These are phyloP conservation scores for Sinopyrophorus schimmeli DNA, from an alignment of 2,888 invertebrate genomes.

Conservation along the genomic window DNA sequence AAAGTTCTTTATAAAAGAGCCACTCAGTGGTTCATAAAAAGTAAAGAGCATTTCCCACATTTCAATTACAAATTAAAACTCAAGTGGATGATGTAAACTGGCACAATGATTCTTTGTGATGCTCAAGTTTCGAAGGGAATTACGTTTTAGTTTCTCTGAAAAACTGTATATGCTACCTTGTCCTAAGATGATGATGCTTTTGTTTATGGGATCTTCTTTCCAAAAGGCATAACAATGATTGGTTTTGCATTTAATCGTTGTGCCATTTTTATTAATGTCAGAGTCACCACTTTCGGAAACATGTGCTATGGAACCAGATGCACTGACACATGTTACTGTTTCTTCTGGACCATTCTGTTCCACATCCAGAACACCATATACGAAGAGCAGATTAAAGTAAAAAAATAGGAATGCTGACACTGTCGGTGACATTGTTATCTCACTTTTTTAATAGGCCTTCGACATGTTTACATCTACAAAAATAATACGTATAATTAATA, in stretches of 20 bases:
- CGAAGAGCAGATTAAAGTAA: slow-evolving; percentile 9
- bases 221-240: slow-evolving; percentile 71
- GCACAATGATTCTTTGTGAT: no score
- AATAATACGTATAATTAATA: no score
- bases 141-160: no score
- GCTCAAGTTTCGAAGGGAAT: no score
- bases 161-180: no score
- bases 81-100: no score
- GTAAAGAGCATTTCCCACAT: slow-evolving; percentile 12
- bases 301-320: slow-evolving; percentile 42
- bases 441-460: no score
- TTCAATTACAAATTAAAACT: no score
- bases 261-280: slow-evolving; percentile 35
- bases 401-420: slow-evolving; percentile 14
- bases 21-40: slow-evolving; percentile 6
- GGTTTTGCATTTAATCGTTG: slow-evolving; percentile 24
- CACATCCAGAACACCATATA: slow-evolving; percentile 16
- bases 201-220: slow-evolving; percentile 66
- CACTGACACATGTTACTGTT: slow-evolving; percentile 45
- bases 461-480: no score
- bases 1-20: slow-evolving; percentile 13
- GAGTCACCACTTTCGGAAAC: slow-evolving; percentile 44
- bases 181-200: slow-evolving; percentile 63
- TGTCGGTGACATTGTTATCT: slow-evolving; percentile 5
- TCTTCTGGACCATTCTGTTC: slow-evolving; percentile 26